phyloP scores from a whole-genome alignment of 2,797 vertebrate genomes.

The Austrolebias charrua region DNA sequence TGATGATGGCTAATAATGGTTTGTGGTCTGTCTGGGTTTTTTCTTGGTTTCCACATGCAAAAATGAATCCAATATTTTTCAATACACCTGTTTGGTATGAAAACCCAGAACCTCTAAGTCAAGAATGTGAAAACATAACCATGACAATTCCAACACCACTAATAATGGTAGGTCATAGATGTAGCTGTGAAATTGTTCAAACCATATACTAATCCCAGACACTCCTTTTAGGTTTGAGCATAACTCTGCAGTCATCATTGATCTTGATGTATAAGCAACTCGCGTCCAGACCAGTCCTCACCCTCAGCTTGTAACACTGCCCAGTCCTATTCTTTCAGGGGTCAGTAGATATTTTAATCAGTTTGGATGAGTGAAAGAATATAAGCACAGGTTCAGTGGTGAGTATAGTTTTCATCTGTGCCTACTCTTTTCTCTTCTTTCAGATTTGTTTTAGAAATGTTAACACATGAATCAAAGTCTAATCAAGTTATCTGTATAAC shows the following conservation, averaged over 20 bases:
- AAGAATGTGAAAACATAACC: too few relatives aligned
- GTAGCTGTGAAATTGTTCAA: constrained; percentile 6
- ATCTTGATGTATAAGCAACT: background rate
- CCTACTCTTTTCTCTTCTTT: constrained; percentile 1
- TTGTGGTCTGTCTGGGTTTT: constrained; percentile 10
- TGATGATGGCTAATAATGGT: constrained; percentile 6
- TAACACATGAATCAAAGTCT: too few relatives aligned
- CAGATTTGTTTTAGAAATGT: too few relatives aligned
- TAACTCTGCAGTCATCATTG: background rate
- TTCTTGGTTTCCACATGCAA: too few relatives aligned
- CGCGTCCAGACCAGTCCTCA: background rate
- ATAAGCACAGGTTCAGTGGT: constrained; percentile 10
- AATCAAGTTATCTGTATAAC: too few relatives aligned
- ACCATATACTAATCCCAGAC: background rate
- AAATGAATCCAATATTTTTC: too few relatives aligned
- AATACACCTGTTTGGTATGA: too few relatives aligned
- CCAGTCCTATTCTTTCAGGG: background rate
- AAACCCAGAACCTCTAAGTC: too few relatives aligned
- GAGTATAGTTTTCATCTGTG: constrained; percentile 6
- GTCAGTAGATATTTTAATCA: constrained; percentile 3
- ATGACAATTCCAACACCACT: too few relatives aligned
- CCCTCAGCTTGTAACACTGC: background rate
- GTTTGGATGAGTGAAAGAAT: constrained; percentile 7
- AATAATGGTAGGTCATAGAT: background rate
- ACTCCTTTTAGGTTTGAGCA: constrained; percentile 12